Conservation (phyloP, 2,113 vertebrate species). For the Gallinago jamesoni region DNA sequence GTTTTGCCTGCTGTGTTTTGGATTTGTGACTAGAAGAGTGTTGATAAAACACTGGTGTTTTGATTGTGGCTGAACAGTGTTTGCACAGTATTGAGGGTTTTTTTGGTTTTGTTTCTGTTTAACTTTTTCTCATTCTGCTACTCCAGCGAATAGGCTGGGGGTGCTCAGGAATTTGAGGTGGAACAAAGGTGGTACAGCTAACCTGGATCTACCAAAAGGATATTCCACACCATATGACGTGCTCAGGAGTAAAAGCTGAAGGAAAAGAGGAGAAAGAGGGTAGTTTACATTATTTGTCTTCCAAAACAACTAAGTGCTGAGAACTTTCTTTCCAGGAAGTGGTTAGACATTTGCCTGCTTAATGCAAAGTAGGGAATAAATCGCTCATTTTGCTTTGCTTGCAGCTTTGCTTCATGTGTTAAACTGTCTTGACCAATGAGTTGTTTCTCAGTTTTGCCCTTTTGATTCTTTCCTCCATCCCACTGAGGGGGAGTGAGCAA, state of each 20-base stretch:
- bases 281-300: neutral
- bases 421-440: rapidly evolving
- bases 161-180: neutral
- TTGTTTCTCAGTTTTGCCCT: neutral
- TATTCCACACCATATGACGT: rapidly evolving
- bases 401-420: neutral
- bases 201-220: neutral
- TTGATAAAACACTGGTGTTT: neutral
- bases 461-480: neutral
- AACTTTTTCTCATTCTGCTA: neutral
- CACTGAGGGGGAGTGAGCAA: rapidly evolving
- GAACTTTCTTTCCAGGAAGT: neutral
- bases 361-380: neutral
- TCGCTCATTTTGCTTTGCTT: neutral
- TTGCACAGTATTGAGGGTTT: neutral
- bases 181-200: neutral
- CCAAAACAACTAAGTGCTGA: neutral
- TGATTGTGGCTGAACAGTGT: neutral
- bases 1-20: neutral
- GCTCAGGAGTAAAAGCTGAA: neutral
- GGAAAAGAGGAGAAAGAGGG: neutral
- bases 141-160: rapidly evolving
- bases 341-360: neutral
- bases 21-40: neutral
- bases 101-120: neutral